Percentiles rank a stretch among this genome's conserved stretches.
Conservation (phyloP, 1,140 invertebrate species). For the Lucilia cuprina region DNA sequence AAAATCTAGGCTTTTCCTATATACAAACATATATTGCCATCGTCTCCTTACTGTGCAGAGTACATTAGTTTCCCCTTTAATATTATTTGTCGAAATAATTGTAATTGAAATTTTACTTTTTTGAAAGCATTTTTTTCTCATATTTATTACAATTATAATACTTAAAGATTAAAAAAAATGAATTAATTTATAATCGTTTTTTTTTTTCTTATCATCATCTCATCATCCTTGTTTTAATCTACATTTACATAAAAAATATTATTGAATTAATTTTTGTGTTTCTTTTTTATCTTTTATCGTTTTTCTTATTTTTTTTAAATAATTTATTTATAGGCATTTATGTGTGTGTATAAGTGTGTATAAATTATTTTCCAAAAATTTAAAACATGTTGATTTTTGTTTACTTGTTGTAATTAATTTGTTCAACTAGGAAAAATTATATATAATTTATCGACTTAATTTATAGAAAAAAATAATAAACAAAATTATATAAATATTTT, state of each 20-base stretch:
- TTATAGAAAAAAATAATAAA: background rate
- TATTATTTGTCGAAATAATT: too few relatives aligned
- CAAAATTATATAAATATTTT: slow-evolving; percentile 9
- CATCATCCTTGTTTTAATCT: slow-evolving; percentile 11
- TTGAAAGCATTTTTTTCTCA: slow-evolving; percentile 21
- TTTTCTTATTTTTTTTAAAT: background rate
- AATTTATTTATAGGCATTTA: slow-evolving; percentile 33
- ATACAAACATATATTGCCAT: too few relatives aligned
- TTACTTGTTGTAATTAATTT: background rate
- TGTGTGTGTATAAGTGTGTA: slow-evolving; percentile 16
- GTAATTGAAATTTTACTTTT: background rate
- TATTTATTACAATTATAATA: slow-evolving; percentile 42
- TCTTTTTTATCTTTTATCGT: background rate
- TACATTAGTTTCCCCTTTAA: too few relatives aligned
- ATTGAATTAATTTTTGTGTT: slow-evolving; percentile 19
- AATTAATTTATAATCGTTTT: slow-evolving; percentile 26
- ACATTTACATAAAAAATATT: slow-evolving; percentile 34
- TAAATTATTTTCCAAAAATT: slow-evolving; percentile 23
- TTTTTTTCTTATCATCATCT: background rate
- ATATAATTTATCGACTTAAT: slow-evolving; percentile 14
- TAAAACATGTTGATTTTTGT: background rate
- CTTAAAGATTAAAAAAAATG: slow-evolving; percentile 38
- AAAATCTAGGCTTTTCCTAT: too few relatives aligned
- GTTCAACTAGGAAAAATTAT: slow-evolving; percentile 11
- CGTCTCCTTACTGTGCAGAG: too few relatives aligned